Evolutionary conservation across 2,888 invertebrate species (phyloP), one percentile per base, ranked within the genome.

Genomic region (Sturmia bella): DNA sequence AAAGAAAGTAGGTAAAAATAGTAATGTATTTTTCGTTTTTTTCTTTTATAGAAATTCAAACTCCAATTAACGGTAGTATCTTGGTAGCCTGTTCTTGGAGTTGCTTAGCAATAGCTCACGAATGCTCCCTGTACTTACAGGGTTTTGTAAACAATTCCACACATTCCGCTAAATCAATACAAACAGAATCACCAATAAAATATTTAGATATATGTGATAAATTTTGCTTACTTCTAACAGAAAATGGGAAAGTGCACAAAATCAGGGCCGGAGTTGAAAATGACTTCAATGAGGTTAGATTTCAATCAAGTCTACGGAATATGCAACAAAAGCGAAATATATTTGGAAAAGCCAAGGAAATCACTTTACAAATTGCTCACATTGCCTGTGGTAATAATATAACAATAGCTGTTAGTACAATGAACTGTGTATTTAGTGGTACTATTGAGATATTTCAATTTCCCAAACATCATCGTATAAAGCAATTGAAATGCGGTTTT

Each of bases 401-500:
- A 27, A 91, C 89, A 80, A 88, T 92, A 3, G 92, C 92, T 6
- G 85, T 92, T 41, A 90, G 92, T 17, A 85, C 87, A 19, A 85
- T 87, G 15, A 94, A 94, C 84, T 89, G 89, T 19, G 91, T 95
- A 0, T 96, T 93, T 86, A 92, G 93, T 85, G 90, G 95, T 64
- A 95, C 95, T 13, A 91, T 91, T 3, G 91, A 92, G 86, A 90
- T 94, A 64, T 88, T 93, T 84, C 93, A 88, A 80, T 89, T 93
- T 86, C 87, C 90, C 3, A 90, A 91, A 45, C 91, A 92, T 81
- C 91, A 93, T 13, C 92, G 92, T 86, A 92, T 95, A 15, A 89
- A 92, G 69, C 94, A 95, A 87, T 89, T 96, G 39, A 92, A 92
- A 66, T 95, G 96, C 90, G 98, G 98, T 0, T 94, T 94, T 89